phyloP scores from a whole-genome alignment of 2,797 vertebrate genomes.

The Eremophila alpestris region DNA sequence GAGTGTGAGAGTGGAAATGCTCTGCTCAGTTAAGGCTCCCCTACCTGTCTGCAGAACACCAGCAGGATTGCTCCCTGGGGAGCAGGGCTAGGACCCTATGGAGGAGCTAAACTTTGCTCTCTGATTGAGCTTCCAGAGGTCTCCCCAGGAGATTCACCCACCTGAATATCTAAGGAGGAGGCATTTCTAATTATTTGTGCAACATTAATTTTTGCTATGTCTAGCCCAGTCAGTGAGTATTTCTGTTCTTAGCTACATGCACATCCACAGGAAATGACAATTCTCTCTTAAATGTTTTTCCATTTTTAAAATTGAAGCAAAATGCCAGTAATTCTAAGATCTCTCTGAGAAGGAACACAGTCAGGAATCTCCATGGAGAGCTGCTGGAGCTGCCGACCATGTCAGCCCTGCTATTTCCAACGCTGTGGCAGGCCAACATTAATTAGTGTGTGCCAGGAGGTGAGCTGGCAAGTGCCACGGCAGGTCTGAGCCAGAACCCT shows the following conservation, averaged over 20 bases:
- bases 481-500: neutral
- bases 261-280: neutral
- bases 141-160: neutral
- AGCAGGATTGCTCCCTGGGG: rapidly evolving
- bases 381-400: neutral
- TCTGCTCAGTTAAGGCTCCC: neutral
- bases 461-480: neutral
- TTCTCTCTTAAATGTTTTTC: neutral
- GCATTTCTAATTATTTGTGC: neutral
- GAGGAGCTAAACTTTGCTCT: neutral
- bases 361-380: constrained; percentile 27
- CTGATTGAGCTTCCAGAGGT: neutral
- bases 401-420: neutral
- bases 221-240: neutral
- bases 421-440: neutral
- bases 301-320: neutral
- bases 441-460: neutral
- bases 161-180: neutral
- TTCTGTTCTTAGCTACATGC: neutral
- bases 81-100: neutral
- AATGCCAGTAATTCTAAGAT: neutral
- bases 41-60: neutral
- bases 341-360: neutral
- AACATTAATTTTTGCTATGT: neutral
- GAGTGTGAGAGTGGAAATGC: neutral